Evolutionary conservation across 2,888 invertebrate genomes (phyloP).

Genomic region (Homarus gammarus): DNA sequence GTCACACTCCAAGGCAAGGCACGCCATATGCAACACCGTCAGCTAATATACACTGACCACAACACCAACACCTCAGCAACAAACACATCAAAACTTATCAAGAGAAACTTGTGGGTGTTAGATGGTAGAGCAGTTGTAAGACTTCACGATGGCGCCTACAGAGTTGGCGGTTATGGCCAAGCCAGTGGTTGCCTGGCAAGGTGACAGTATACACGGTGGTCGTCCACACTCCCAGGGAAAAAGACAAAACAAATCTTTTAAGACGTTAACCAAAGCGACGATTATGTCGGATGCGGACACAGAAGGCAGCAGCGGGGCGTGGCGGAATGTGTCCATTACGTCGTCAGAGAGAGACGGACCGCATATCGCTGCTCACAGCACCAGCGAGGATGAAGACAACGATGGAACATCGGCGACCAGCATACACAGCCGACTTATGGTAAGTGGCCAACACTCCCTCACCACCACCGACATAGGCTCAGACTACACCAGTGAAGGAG

Average conservation of each 20-base stretch:
- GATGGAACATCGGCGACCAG: background rate
- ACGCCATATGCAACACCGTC: too few species aligned
- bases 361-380: conserved; percentile 29
- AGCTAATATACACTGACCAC: too few species aligned
- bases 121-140: background rate
- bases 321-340: conserved; percentile 16
- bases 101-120: too few species aligned
- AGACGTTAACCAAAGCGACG: too few species aligned
- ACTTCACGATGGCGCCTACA: background rate
- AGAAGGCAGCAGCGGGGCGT: conserved; percentile 5
- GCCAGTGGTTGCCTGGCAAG: background rate
- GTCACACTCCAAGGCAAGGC: too few species aligned
- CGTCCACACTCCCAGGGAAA: too few species aligned
- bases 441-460: too few species aligned
- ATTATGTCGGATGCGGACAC: conserved; percentile 59
- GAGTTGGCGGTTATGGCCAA: background rate
- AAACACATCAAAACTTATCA: too few species aligned
- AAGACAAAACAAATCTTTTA: too few species aligned
- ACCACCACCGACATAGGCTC: conserved; percentile 43
- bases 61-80: too few species aligned
- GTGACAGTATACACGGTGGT: background rate
- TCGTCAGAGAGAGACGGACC: conserved; percentile 65
- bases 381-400: conserved; percentile 33
- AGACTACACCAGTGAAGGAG: conserved; percentile 65
- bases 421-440: too few species aligned